phyloP scores from a whole-genome alignment of 2,888 invertebrate species.

The Heliconius aoede region DNA sequence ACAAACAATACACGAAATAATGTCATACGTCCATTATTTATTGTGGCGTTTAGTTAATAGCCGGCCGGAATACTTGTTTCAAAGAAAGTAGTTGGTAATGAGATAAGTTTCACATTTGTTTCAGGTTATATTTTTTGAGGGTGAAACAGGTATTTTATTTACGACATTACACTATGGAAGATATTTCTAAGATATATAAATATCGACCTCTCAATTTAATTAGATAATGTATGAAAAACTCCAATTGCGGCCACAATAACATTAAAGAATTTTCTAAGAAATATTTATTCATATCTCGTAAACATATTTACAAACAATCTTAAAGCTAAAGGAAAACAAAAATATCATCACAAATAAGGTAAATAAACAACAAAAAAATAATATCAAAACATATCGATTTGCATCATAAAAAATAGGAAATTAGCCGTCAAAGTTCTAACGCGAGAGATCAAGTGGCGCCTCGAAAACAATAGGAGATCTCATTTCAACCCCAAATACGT shows the following conservation, averaged over 20 bases:
- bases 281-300: neutral
- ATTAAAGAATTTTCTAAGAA: neutral
- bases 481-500: slow-evolving; percentile 75
- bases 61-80: slow-evolving; percentile 10
- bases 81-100: slow-evolving; percentile 21
- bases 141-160: neutral
- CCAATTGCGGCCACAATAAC: neutral
- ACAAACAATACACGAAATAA: slow-evolving; percentile 43
- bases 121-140: neutral
- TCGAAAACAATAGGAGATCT: slow-evolving; percentile 73
- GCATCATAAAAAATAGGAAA: slow-evolving; percentile 57
- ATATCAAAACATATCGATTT: slow-evolving; percentile 30
- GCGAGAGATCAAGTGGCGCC: slow-evolving; percentile 60
- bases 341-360: neutral
- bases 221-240: neutral
- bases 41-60: slow-evolving; percentile 44
- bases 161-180: neutral
- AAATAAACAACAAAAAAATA: slow-evolving; percentile 27
- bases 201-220: neutral
- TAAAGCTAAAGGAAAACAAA: slow-evolving; percentile 10
- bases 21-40: slow-evolving; percentile 41
- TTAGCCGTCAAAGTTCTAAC: slow-evolving; percentile 66
- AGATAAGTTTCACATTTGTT: slow-evolving; percentile 25
- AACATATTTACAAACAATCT: slow-evolving; percentile 11
- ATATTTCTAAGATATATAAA: neutral